These are phyloP conservation scores for Drosophila fungiperda DNA, from an alignment of 2,888 invertebrate species.

Conservation along the genomic window DNA sequence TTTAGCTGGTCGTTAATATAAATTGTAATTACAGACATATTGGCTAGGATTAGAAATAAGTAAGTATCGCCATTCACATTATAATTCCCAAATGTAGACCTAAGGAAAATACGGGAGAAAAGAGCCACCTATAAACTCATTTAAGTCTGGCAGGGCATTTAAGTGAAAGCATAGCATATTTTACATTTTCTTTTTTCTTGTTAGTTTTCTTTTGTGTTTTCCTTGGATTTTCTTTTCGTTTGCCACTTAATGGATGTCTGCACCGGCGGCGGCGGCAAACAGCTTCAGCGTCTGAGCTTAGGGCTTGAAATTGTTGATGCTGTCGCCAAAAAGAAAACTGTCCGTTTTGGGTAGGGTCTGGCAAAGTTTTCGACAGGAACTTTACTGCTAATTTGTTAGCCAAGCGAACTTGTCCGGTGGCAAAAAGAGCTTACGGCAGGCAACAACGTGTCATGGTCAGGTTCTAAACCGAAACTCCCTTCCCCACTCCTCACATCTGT, in stretches of 20 bases:
- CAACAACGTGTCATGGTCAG: conserved; percentile 41
- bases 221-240: conserved; percentile 10
- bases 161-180: not conserved
- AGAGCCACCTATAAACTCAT: conserved; percentile 12
- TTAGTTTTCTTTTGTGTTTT: conserved; percentile 18
- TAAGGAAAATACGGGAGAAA: not conserved
- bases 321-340: conserved; percentile 39
- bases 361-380: conserved; percentile 49
- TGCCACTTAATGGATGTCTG: conserved; percentile 62
- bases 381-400: conserved; percentile 55
- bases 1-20: not conserved
- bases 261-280: conserved; percentile 35
- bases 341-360: not conserved
- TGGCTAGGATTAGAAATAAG: not conserved
- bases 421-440: conserved; percentile 20
- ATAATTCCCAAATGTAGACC: not conserved
- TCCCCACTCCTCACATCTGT: not conserved
- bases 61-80: not conserved
- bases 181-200: conserved; percentile 3
- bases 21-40: not conserved
- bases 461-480: not conserved
- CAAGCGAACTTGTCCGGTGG: conserved; percentile 20
- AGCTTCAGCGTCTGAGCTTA: conserved; percentile 21
- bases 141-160: conserved; percentile 30
- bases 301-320: conserved; percentile 32